Evolutionary conservation across 2,888 invertebrate genomes (phyloP).

Genomic region (Idaea aversata): DNA sequence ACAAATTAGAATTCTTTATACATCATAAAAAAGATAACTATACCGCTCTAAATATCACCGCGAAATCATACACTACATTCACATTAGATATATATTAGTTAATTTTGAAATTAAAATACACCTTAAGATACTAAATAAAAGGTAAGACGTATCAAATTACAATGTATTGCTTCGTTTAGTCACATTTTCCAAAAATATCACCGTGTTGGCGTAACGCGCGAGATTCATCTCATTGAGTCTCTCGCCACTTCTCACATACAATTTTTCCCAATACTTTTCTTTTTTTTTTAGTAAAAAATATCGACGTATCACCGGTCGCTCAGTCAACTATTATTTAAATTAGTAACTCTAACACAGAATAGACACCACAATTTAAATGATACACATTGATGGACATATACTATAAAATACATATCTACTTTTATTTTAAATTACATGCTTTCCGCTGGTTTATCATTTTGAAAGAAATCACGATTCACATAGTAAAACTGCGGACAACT

Average conservation of each 20-base stretch:
- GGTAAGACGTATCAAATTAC: conserved; percentile 84
- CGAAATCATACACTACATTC: conserved; percentile 78
- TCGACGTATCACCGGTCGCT: conserved; percentile 66
- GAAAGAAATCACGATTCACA: conserved; percentile 39
- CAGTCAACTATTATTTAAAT: conserved; percentile 72
- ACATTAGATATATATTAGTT: conserved; percentile 73
- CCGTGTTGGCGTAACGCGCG: conserved; percentile 56
- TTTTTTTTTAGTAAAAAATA: conserved; percentile 71
- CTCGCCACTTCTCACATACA: conserved; percentile 8
- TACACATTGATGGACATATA: conserved; percentile 78
- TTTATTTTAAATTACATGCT: conserved; percentile 57
- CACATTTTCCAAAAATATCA: conserved; percentile 86
- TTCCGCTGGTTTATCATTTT: conserved; percentile 63
- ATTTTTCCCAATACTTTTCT: conserved; percentile 36
- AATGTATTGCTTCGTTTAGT: conserved; percentile 88
- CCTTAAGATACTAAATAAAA: conserved; percentile 74
- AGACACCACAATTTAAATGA: conserved; percentile 80
- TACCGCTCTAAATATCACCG: conserved; percentile 78
- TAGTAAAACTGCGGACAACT: no score
- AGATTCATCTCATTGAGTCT: conserved; percentile 37
- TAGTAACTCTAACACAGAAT: conserved; percentile 75
- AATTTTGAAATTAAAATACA: conserved; percentile 68
- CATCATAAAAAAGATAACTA: conserved; percentile 78
- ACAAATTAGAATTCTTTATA: conserved; percentile 80
- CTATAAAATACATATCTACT: conserved; percentile 60